Percentiles rank a stretch among this genome's conserved stretches.
These are phyloP conservation scores for Pyxicephalus adspersus DNA, from an alignment of 2,113 vertebrate genomes.

Conservation along the genomic window DNA sequence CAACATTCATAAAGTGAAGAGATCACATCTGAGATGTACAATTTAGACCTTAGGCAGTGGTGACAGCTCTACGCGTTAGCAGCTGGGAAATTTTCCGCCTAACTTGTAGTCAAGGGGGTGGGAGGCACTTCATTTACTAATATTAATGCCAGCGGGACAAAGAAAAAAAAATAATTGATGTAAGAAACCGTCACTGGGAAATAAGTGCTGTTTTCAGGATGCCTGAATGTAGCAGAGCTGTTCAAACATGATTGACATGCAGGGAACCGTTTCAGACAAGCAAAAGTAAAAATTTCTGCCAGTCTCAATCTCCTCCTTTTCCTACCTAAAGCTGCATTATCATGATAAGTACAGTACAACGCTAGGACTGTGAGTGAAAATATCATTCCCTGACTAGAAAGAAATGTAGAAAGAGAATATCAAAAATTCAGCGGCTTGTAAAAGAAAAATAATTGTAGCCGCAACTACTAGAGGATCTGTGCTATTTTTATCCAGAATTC, in stretches of 20 bases:
- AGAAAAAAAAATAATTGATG: slow-evolving; percentile 9
- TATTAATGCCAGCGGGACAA: slow-evolving; percentile 1
- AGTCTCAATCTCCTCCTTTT: slow-evolving; percentile 5
- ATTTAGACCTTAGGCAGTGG: not conserved
- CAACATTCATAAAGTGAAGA: slow-evolving; percentile 5
- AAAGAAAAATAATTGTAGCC: slow-evolving; percentile 25
- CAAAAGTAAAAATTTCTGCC: slow-evolving; percentile 3
- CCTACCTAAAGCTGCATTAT: slow-evolving; percentile 11
- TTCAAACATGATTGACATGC: slow-evolving; percentile 18
- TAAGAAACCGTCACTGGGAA: not conserved
- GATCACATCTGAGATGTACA: slow-evolving; percentile 5
- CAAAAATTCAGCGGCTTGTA: slow-evolving; percentile 24
- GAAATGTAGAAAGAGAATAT: slow-evolving; percentile 42
- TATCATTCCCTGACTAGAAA: slow-evolving; percentile 11
- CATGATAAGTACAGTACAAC: slow-evolving; percentile 16
- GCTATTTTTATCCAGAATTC: not conserved
- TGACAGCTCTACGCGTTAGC: not conserved
- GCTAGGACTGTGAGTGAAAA: slow-evolving; percentile 11
- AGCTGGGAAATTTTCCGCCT: not conserved
- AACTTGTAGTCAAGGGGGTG: not conserved
- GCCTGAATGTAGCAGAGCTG: not conserved
- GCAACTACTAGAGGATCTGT: not conserved
- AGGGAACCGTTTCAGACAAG: slow-evolving; percentile 25
- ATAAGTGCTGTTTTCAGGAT: not conserved
- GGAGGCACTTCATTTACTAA: slow-evolving; percentile 2